Evolutionary conservation across 2,888 invertebrate genomes (phyloP).

Genomic region (Scaeva pyrastri): DNA sequence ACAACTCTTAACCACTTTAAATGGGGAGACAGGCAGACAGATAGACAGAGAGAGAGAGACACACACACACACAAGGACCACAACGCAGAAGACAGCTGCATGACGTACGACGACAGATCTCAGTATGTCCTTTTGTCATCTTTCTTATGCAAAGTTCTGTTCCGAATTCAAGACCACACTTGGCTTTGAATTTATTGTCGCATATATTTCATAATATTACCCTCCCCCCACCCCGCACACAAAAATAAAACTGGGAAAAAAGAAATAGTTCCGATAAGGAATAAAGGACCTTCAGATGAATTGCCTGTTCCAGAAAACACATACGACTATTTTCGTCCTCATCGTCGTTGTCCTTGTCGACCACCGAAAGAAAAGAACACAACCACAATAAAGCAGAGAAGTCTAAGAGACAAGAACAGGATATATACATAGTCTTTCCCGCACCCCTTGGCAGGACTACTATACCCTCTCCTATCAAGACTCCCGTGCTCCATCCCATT

Average conservation of each 20-base stretch:
- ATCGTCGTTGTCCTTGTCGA: neutral
- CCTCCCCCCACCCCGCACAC: constrained; percentile 4
- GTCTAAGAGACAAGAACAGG: constrained; percentile 26
- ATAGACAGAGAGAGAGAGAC: neutral
- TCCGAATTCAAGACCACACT: constrained; percentile 71
- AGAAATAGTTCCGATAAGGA: constrained; percentile 40
- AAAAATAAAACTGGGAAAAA: neutral
- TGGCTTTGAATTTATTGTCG: constrained; percentile 69
- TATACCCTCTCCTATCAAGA: neutral
- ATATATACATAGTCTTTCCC: neutral
- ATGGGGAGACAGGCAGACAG: neutral
- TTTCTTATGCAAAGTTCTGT: constrained; percentile 70
- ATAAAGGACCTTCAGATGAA: constrained; percentile 52
- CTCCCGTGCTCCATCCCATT: constrained; percentile 37
- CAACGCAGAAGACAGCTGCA: constrained; percentile 44
- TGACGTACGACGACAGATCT: constrained; percentile 62
- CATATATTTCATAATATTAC: constrained; percentile 67
- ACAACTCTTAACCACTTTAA: constrained; percentile 10
- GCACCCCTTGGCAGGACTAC: neutral
- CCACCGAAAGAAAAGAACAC: constrained; percentile 8
- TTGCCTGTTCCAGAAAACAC: constrained; percentile 56
- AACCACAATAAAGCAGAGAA: neutral
- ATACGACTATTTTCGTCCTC: neutral
- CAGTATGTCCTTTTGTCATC: constrained; percentile 65
- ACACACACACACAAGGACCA: constrained; percentile 10